phyloP scores from a whole-genome alignment of 2,113 vertebrate genomes.

The Sigmodon hispidus region DNA sequence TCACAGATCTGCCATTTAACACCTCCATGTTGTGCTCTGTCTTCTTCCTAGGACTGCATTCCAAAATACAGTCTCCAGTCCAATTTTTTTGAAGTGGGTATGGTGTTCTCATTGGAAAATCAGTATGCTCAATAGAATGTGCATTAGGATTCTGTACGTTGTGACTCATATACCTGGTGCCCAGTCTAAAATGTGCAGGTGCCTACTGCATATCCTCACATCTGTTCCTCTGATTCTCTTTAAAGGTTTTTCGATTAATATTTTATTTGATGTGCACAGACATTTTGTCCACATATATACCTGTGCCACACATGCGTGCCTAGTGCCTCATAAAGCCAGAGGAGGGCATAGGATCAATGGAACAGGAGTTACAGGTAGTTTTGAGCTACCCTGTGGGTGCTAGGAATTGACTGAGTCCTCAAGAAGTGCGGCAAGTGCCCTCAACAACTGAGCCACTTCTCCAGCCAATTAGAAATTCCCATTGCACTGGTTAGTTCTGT shows the following conservation, averaged over 20 bases:
- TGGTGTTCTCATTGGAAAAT: background rate
- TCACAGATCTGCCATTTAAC: constrained; percentile 74
- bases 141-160: background rate
- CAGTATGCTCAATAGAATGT: background rate
- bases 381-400: background rate
- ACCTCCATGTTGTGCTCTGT: constrained; percentile 63
- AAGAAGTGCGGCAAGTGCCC: background rate
- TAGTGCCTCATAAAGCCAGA: background rate
- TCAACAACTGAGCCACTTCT: background rate
- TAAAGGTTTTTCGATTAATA: background rate
- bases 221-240: no score
- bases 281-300: background rate
- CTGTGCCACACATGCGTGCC: no score
- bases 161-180: background rate
- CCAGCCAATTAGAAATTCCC: background rate
- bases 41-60: constrained; percentile 53
- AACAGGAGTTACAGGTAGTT: background rate
- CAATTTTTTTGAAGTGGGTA: background rate
- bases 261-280: no score
- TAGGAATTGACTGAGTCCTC: background rate
- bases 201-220: background rate
- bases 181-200: background rate
- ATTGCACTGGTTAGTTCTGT: background rate
- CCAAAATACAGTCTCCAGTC: constrained; percentile 37
- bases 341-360: background rate